Base-by-base conservation (phyloP, 2,113 vertebrate species). In the Platanista minor region DNA sequence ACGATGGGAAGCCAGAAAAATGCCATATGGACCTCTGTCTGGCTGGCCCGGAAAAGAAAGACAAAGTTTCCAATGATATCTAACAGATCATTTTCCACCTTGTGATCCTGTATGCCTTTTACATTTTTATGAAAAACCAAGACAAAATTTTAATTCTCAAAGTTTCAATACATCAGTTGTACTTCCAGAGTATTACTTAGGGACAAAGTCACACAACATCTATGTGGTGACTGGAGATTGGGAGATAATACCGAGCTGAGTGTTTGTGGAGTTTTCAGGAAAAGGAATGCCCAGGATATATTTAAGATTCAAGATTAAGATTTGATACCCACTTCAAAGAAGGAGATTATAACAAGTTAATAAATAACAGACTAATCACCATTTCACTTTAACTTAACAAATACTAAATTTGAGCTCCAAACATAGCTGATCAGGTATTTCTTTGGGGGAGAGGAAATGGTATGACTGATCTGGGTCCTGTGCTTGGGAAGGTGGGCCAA, bases 201-300 rank as follows among this genome's bases (percentile, higher is more conserved):
- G 13, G n/a, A 57, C 15, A 84, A 83, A 41, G 39, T 61, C 10
- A n/a, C 3, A 8, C 23, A 23, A 12, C 6, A 77, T 39, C 11
- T 39, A 46, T 8, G 4, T 52, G 14, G 72, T 18, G 12, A 67
- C 31, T 77, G 83, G 61, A 87, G 21, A 77, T 23, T 64, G 39
- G 6, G 36, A 0, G 15, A n/a, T 29, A 13, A n/a, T 7, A 31
- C 4, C 2, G 3, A 41, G 9, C 29, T 86, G 21, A 8, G 13
- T 64, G 62, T 71, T 15, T 67, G 4, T 11, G 33, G 2, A 80
- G 14, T 67, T 64, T 39, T 9, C 14, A 92, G 18, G 33, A 72
- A 29, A 71, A 21, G 43, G 71, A 77, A 17, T 18, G 13, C 8
- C 1, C 0, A 46, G 2, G 1, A 33, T 31, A 18, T 43, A 69